Base-by-base conservation (phyloP, 2,797 vertebrate genomes). In the Calcarius lapponicus region DNA sequence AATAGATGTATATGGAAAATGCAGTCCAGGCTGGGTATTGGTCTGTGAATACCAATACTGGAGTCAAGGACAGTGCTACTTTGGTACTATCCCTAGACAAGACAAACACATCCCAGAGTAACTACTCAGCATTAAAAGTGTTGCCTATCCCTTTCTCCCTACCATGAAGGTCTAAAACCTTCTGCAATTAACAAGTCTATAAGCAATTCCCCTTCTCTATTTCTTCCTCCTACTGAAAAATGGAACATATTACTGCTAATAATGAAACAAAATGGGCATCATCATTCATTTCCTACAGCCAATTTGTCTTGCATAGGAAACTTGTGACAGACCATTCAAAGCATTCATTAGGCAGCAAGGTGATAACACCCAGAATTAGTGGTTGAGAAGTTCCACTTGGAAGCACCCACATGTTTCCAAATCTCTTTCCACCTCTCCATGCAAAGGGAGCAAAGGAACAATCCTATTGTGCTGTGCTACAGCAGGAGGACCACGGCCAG, bases 181-280 rank as follows among this genome's bases (percentile, higher is more conserved):
- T 87, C 62, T 88, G 78, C 94, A 97, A 96, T 97, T 97, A 97
- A 95, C 79, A 96, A 93, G 91, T 90, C 87, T 96, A 90, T 80
- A 96, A 57, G 70, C 76, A 86, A 90, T 72, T 95, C 51, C 58
- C 66, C 29, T 93, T 88, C n/a, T 56, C 51, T 80, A 45, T 51
- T 61, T 72, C 26, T 21, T 4, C 66, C 42, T 69, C 42, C 26
- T n/a, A 78, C 89, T 97, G 95, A 97, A 97, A 97, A 97, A 97
- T 96, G 90, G 93, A 97, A 94, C 74, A 71, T 75, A 91, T 97
- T 96, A 95, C 84, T 74, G 87, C 80, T 51, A 72, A 97, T 98
- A 97, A 98, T 97, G 96, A 97, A 97, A 92, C 87, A 66, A 97
- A 98, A 98, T 92, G 72, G 93, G 88, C 86, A 53, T 86, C 96